Evolutionary conservation across 2,888 invertebrate genomes (phyloP).

Genomic region (Zhuqinia jingwanae): DNA sequence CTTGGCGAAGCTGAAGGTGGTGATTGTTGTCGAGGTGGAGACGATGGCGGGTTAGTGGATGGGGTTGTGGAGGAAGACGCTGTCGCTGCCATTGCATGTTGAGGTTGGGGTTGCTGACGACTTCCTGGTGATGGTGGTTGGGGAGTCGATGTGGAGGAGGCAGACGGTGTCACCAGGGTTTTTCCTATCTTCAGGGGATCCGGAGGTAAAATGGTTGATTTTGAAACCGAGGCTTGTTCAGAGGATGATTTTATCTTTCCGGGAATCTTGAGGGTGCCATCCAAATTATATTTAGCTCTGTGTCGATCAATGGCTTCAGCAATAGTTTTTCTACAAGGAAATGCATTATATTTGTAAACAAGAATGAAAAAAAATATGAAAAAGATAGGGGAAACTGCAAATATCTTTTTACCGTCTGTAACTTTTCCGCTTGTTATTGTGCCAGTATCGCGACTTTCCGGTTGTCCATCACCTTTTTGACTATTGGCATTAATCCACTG

Average conservation of each 20-base stretch:
- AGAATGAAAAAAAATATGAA: too few relatives aligned
- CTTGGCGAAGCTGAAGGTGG: background rate
- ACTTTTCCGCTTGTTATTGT: slow-evolving; percentile 27
- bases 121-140: background rate
- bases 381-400: too few relatives aligned
- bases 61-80: background rate
- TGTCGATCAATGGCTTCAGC: slow-evolving; percentile 67
- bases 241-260: background rate
- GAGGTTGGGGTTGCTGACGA: background rate
- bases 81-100: background rate
- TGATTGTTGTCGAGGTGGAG: background rate
- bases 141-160: background rate
- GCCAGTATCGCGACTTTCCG: background rate
- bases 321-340: slow-evolving; percentile 64
- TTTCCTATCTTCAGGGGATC: background rate
- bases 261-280: slow-evolving; percentile 58
- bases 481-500: slow-evolving; percentile 40
- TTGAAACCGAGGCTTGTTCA: background rate
- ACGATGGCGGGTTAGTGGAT: background rate
- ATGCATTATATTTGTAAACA: too few relatives aligned
- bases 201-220: background rate
- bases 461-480: background rate
- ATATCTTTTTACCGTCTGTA: slow-evolving; percentile 86
- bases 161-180: background rate
- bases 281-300: slow-evolving; percentile 68